Evolutionary conservation across 1,140 invertebrate genomes (phyloP).

Genomic region (Oryctes rhinoceros): DNA sequence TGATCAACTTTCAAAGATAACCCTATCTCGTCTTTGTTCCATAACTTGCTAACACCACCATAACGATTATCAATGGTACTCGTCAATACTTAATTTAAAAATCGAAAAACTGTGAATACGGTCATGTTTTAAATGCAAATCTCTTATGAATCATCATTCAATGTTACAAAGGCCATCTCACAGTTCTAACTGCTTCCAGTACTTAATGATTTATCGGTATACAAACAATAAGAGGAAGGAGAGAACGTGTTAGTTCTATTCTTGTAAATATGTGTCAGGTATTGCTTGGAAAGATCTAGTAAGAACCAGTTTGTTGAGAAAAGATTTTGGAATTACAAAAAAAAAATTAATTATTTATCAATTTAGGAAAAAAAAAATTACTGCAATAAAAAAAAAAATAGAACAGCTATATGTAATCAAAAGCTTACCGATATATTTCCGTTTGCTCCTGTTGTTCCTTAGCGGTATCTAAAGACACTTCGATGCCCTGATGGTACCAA

Average conservation of each 20-base stretch:
- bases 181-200: too few species aligned
- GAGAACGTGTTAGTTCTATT: conserved; percentile 10
- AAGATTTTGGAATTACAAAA: not conserved
- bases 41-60: too few species aligned
- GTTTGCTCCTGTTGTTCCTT: not conserved
- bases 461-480: not conserved
- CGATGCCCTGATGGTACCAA: conserved; percentile 5
- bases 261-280: conserved; percentile 16
- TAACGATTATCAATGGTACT: too few species aligned
- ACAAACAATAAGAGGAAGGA: not conserved
- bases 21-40: too few species aligned
- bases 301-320: not conserved
- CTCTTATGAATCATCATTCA: too few species aligned
- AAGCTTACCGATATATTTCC: not conserved
- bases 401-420: not conserved
- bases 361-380: not conserved
- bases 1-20: too few species aligned
- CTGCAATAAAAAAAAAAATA: not conserved
- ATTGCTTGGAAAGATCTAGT: not conserved
- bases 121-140: too few species aligned
- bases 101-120: too few species aligned
- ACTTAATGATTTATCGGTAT: not conserved
- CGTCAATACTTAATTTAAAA: too few species aligned
- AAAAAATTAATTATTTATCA: not conserved
- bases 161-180: too few species aligned